Evolutionary conservation across 2,113 vertebrate genomes (phyloP), one percentile per base, ranked within the genome.

Genomic region (Sapayoa aenigma): DNA sequence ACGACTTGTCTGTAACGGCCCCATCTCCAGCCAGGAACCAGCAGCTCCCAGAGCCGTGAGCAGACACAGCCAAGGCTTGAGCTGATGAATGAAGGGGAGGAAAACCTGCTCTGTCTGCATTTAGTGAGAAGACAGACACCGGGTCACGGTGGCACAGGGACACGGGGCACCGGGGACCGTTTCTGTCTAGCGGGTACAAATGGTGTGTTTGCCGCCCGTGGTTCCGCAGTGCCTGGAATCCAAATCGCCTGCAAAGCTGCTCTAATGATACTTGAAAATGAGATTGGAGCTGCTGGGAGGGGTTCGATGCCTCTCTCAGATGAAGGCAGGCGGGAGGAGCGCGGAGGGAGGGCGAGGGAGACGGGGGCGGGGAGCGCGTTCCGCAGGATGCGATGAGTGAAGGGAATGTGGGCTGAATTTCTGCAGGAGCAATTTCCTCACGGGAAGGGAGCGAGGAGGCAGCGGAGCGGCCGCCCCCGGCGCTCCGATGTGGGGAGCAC

Each of bases 1-100:
- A 23, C 0, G 1, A 35, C 4, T 9, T 4, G 0, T n/a, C 60
- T 59, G 25, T 31, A 12, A 1, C 0, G 1, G 19, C 24, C 84
- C 30, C 39, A 25, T 50, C 69, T 33, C 33, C 5, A 0, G 9
- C 14, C 4, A 17, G 52, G 80, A 62, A 11, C 31, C 79, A 24
- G 79, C 65, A 75, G 50, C 74, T 58, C 62, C 55, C 82, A 22
- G 49, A 47, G 65, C 73, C 23, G 62, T 14, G 30, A 66, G 55
- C 35, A 35, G 76, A 19, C 33, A 15, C 5, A 0, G 42, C 74
- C 58, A 1, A 3, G 42, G 42, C 74, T 84, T 21, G 53, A 50
- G 46, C 22, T 46, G 28, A 2, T 62, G 73, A 76, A 63, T 39
- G 76, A 24, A 56, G 46, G 60, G 28, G 60, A 84, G 67, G 33